Percentiles rank a stretch among this genome's conserved stretches.
Evolutionary conservation across 1,140 invertebrate genomes (phyloP).

Genomic region (Sarcophaga bullata): DNA sequence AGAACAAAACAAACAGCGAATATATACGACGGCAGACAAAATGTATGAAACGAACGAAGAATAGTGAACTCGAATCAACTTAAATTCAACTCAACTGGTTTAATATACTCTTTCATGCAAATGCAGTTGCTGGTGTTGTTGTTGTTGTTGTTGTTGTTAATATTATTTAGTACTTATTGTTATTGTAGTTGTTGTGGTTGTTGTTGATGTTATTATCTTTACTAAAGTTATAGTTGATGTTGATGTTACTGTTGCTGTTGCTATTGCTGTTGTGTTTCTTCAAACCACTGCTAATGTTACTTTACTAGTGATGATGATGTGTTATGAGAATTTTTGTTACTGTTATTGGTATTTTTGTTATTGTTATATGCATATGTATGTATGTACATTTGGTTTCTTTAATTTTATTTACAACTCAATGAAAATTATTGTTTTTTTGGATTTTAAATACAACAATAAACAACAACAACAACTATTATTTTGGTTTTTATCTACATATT

Average conservation of each 20-base stretch:
- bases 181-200: not conserved
- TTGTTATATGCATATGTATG: not conserved
- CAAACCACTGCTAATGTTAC: conserved; percentile 13
- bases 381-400: not conserved
- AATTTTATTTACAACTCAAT: not conserved
- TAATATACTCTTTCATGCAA: conserved; percentile 15
- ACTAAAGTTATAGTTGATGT: not conserved
- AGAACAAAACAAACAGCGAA: not conserved
- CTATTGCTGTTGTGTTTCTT: not conserved
- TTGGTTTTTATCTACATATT: not conserved
- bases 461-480: not conserved
- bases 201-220: not conserved
- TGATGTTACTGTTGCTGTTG: not conserved
- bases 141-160: not conserved
- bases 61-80: conserved; percentile 30
- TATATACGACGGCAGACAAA: conserved; percentile 41
- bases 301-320: not conserved
- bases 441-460: not conserved
- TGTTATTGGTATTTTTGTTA: not conserved
- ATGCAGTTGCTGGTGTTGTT: not conserved
- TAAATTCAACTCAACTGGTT: conserved; percentile 39
- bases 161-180: not conserved
- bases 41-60: conserved; percentile 28
- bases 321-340: conserved; percentile 17
- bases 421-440: not conserved